Evolutionary conservation across 2,113 vertebrate genomes (phyloP).

Genomic region (Pituophis catenifer): DNA sequence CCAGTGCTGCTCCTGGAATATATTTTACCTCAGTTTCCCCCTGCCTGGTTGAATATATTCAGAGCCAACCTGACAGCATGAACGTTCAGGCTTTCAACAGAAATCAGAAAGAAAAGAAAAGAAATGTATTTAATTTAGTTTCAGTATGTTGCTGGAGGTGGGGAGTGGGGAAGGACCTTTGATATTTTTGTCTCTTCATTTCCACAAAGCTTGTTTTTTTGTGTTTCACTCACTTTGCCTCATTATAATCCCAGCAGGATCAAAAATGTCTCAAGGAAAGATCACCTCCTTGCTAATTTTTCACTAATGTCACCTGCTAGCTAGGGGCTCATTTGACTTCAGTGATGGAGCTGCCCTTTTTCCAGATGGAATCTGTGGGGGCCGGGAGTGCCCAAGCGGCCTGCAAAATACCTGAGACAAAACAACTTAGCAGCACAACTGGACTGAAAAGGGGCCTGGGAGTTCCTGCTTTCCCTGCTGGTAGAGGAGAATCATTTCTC

Average conservation of each 20-base stretch:
- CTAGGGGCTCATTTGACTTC: conserved; percentile 25
- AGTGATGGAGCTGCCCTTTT: not conserved
- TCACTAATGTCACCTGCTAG: conserved; percentile 26
- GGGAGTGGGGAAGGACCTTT: not conserved
- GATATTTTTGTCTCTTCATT: conserved; percentile 15
- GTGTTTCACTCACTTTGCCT: conserved; percentile 8
- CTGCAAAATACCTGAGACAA: not conserved
- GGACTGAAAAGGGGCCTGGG: not conserved
- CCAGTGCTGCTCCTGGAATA: not conserved
- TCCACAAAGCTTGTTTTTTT: conserved; percentile 11
- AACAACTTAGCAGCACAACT: not conserved
- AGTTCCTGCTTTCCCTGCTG: not conserved
- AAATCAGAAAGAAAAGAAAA: not conserved
- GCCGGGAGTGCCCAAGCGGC: not conserved
- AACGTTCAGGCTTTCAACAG: not conserved
- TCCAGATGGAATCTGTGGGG: not conserved
- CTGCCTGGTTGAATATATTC: not conserved
- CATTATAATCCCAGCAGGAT: conserved; percentile 18
- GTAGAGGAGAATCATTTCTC: not conserved
- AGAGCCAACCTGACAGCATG: not conserved
- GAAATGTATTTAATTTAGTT: not conserved
- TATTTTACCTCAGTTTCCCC: not conserved
- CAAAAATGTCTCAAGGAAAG: conserved; percentile 6
- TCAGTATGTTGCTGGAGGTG: not conserved
- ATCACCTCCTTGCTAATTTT: conserved; percentile 30